A percentile compares a stretch with the other conserved stretches of the same genome.
These are phyloP conservation scores for Stigmatopora argus DNA, from an alignment of 2,113 vertebrate species.

Conservation along the genomic window DNA sequence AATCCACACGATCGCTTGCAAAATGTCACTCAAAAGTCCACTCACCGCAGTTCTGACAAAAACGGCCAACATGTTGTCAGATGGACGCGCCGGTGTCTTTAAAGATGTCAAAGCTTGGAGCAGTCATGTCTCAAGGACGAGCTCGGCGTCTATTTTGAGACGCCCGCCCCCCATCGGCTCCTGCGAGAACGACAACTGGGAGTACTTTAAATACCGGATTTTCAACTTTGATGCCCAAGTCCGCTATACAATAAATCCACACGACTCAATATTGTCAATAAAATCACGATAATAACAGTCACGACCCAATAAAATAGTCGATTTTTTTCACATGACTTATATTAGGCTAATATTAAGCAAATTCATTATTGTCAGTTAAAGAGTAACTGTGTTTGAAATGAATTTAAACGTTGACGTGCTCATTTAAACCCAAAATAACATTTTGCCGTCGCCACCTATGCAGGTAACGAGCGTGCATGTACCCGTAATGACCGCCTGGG, in stretches of 20 bases:
- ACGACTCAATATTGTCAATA: not conserved
- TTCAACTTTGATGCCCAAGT: not conserved
- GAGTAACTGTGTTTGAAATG: not conserved
- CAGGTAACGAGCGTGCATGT: slow-evolving; percentile 41
- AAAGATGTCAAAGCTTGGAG: slow-evolving; percentile 32
- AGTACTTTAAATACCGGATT: slow-evolving; percentile 8
- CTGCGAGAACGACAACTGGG: slow-evolving; percentile 21
- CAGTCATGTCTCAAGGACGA: slow-evolving; percentile 68
- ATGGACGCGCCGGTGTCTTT: slow-evolving; percentile 15
- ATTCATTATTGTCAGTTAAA: not conserved
- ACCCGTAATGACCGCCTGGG: slow-evolving; percentile 43
- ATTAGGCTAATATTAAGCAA: not conserved
- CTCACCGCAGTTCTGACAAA: slow-evolving; percentile 79
- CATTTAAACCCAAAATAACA: slow-evolving; percentile 35
- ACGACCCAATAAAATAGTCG: not conserved
- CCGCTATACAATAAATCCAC: not conserved
- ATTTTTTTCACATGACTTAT: not conserved
- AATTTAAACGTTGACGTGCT: not conserved
- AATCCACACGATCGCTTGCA: not conserved
- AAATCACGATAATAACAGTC: not conserved
- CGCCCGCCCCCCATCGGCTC: slow-evolving; percentile 37
- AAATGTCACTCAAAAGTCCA: slow-evolving; percentile 17
- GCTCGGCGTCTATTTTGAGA: slow-evolving; percentile 32
- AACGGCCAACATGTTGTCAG: slow-evolving; percentile 73
- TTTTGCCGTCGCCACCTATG: slow-evolving; percentile 11